Evolutionary conservation across 2,113 vertebrate genomes (phyloP), one percentile per base, ranked within the genome.

Genomic region (Hippoglossus stenolepis): DNA sequence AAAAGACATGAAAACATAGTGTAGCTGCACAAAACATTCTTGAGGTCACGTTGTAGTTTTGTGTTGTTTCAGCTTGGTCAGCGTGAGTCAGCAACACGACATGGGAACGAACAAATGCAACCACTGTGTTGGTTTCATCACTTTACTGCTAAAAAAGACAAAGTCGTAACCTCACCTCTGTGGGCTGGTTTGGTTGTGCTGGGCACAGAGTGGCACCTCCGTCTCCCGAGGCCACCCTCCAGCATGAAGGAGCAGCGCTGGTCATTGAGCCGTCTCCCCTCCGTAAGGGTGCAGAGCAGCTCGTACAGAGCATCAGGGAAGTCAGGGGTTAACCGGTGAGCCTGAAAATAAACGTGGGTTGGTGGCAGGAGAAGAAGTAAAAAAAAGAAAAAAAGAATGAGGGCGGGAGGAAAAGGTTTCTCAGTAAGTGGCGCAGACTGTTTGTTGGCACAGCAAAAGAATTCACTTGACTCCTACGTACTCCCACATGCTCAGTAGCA

Each of bases 181-280:
- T 87, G 78, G 17, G 63, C 79, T 0, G 91, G 94, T 35, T 86
- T 92, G 62, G 65, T 89, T 65, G 93, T 85, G 75, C 91, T 93
- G 60, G 95, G 95, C 82, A 94, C 95, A 0, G 95, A 95, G 85
- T 95, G 92, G 84, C 95, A 95, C 72, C 95, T 90, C 86, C 94
- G 82, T 70, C 93, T 89, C 40, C 43, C 26, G 18, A 80, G 15
- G 5, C 68, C 79, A 0, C 58, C n/a, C 76, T 94, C 91, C 72
- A 94, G 69, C 11, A 60, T 84, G 87, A 95, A 95, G 58, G 95
- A 95, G 89, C 94, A 95, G 65, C 95, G 95, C 89, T 95, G 95
- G 87, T 95, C 95, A 35, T 95, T 95, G 77, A 95, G 91, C 1
- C 95, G 89, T 0, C 95, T 73, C 6, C 95, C 94, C 77, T 95